phyloP scores from a whole-genome alignment of 2,797 vertebrate species.

The Acanthurus lineatus region DNA sequence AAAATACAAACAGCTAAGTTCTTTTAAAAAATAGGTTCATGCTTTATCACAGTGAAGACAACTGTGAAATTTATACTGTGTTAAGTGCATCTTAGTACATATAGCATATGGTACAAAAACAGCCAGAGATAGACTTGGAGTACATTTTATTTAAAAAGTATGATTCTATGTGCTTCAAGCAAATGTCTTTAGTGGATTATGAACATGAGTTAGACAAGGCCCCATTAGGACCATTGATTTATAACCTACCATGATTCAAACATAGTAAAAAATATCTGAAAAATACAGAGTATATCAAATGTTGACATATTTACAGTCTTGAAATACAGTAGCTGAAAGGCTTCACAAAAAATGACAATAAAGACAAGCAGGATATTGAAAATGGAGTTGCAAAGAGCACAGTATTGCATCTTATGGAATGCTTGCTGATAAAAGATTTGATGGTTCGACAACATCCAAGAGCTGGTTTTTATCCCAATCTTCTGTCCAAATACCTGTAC shows the following conservation, averaged over 20 bases:
- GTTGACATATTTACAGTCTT: slow-evolving; percentile 80
- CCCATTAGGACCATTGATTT: slow-evolving; percentile 54
- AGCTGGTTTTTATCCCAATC: background rate
- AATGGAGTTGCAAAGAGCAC: slow-evolving; percentile 46
- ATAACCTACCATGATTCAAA: slow-evolving; percentile 72
- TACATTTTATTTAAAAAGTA: slow-evolving; percentile 72
- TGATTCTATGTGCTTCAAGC: slow-evolving; percentile 62
- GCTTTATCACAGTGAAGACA: background rate
- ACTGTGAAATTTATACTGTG: background rate
- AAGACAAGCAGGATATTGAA: slow-evolving; percentile 33
- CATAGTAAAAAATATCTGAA: slow-evolving; percentile 86
- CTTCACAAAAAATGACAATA: slow-evolving; percentile 42
- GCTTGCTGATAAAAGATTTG: background rate
- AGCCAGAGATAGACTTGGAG: slow-evolving; percentile 18
- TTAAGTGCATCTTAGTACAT: background rate
- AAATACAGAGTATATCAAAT: slow-evolving; percentile 83
- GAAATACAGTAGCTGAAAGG: slow-evolving; percentile 70
- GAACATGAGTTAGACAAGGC: slow-evolving; percentile 52
- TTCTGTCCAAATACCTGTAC: background rate
- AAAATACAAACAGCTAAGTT: background rate
- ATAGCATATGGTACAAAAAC: background rate
- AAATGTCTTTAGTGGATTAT: slow-evolving; percentile 63
- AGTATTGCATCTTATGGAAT: slow-evolving; percentile 23
- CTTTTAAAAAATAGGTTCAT: background rate
- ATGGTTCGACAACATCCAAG: slow-evolving; percentile 8